Evolutionary conservation across 2,797 vertebrate genomes (phyloP), one percentile per base, ranked within the genome.

Genomic region (Geotrypetes seraphini): DNA sequence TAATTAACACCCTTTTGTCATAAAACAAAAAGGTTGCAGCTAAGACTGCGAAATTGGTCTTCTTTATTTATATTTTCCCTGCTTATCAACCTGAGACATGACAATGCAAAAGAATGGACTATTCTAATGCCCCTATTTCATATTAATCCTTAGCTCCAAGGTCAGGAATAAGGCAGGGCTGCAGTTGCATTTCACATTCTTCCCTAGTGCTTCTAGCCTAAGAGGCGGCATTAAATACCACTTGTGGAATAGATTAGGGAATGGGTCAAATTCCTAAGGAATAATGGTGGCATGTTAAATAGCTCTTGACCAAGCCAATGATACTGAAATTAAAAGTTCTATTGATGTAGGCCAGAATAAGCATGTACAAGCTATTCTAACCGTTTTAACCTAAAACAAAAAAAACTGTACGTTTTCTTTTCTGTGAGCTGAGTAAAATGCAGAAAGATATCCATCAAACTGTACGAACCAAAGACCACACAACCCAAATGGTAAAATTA

Each of bases 1-100:
- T 87, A 87, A 88, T 90, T 84, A 88, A 79, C 77, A 76, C 66
- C 66, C 71, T 80, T 83, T 85, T 85, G 79, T 83, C 81, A 81
- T 80, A 79, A 81, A 82, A 84, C 60, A 72, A 75, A 79, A 85
- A 76, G 71, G 75, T 78, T 72, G 70, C 43, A 60, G 6, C 46
- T 60, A 33, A 57, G 75, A 70, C 69, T 73, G 60, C 39, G 68
- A 67, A 81, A 79, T 60, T 71, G 70, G 73, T 75, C 75, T 72
- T 73, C 73, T 79, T 84, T 85, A 77, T 83, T 81, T 77, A 84
- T 80, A 79, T 75, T 74, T 75, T 69, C 69, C 62, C 68, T 26
- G 70, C 75, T 77, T 74, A 75, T 78, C 76, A 69, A 60, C 0
- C 39, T 15, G 56, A 78, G 61, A 65, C 73, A 75, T 79, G 72